These are phyloP conservation scores for Andrena praecox DNA, from an alignment of 2,888 invertebrate species.

Conservation along the genomic window DNA sequence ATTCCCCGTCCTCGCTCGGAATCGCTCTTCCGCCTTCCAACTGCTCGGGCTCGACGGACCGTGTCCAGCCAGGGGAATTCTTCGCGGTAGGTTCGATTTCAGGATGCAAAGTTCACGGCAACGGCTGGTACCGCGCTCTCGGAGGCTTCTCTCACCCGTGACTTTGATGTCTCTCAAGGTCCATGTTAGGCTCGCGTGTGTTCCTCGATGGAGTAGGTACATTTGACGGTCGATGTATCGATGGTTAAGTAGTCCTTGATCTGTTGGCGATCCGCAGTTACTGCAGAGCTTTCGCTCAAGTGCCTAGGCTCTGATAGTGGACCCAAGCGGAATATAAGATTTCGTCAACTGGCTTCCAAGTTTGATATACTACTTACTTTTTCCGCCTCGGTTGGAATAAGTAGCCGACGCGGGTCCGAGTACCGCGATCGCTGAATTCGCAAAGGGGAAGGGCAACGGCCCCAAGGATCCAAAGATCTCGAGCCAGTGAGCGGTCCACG, in stretches of 20 bases:
- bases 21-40: conserved; percentile 36
- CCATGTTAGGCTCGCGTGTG: background rate
- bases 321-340: too few relatives aligned
- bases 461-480: conserved; percentile 10
- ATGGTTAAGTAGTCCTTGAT: background rate
- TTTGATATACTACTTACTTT: too few relatives aligned
- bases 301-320: too few relatives aligned
- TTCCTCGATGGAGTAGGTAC: too few relatives aligned
- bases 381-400: too few relatives aligned
- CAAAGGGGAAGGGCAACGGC: background rate
- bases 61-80: conserved; percentile 36
- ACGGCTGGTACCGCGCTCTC: background rate
- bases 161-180: conserved; percentile 5
- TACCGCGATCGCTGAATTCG: background rate
- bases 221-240: background rate
- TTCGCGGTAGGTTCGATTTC: conserved; percentile 37
- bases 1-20: conserved; percentile 13
- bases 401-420: too few relatives aligned
- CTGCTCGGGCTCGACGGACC: conserved; percentile 40
- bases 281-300: too few relatives aligned
- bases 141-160: background rate
- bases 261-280: background rate
- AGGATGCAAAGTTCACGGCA: conserved; percentile 1
- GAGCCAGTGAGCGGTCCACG: conserved; percentile 21
- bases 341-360: too few relatives aligned